Evolutionary conservation across 1,140 invertebrate genomes (phyloP).

Genomic region (Drosophila athabasca): DNA sequence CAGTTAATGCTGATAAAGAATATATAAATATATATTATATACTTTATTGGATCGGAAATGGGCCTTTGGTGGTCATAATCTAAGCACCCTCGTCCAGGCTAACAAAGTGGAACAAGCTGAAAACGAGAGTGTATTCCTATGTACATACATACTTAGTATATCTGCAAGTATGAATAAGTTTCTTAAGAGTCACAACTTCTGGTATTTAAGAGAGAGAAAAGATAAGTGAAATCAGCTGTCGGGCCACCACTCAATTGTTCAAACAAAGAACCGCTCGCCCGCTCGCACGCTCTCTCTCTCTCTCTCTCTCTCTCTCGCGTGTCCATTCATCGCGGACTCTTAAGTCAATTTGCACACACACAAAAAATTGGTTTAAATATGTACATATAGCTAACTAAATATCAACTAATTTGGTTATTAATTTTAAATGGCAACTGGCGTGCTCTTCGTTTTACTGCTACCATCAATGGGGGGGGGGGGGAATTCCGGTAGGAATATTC

Average conservation of each 20-base stretch:
- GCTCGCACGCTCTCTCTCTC: neutral
- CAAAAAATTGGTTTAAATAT: conserved; percentile 29
- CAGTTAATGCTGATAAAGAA: no score
- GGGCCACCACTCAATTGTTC: neutral
- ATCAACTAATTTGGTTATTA: conserved; percentile 41
- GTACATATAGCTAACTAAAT: conserved; percentile 4
- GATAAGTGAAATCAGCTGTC: conserved; percentile 61
- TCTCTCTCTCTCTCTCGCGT: neutral
- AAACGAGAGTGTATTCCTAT: conserved; percentile 7
- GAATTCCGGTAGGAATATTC: conserved; percentile 7
- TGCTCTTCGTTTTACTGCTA: conserved; percentile 8
- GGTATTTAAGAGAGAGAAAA: conserved; percentile 35
- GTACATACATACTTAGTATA: neutral
- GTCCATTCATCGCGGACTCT: conserved; percentile 20
- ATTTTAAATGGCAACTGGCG: conserved; percentile 42
- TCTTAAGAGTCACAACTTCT: conserved; percentile 19
- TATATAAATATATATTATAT: no score
- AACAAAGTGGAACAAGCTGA: neutral
- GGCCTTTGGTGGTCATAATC: no score
- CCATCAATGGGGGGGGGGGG: conserved; percentile 1
- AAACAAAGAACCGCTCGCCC: conserved; percentile 10
- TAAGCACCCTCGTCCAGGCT: neutral
- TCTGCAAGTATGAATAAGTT: neutral
- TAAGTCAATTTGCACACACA: conserved; percentile 35
- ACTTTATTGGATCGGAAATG: no score